Evolutionary conservation across 1,140 invertebrate genomes (phyloP), one percentile per base, ranked within the genome.

Genomic region (Samia ricini): DNA sequence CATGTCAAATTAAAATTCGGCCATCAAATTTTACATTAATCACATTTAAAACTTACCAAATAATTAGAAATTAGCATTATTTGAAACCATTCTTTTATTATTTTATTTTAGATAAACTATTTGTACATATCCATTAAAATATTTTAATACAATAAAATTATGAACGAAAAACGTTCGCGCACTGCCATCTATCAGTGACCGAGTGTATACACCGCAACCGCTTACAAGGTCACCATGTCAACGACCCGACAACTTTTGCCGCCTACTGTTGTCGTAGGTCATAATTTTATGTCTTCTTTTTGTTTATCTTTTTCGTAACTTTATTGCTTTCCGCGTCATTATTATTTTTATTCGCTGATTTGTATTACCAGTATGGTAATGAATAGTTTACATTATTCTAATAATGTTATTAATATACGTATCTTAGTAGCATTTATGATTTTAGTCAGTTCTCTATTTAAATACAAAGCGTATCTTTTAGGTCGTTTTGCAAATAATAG

Each of bases 241-340:
- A 88, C 73, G 88, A 88, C 84, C 88, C 77, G 76, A 74, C 84
- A 85, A 90, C 85, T 90, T 90, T 88, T 86, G 84, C 85, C 84
- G 83, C 81, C 85, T 79, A 83, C 79, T 86, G 84, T 90, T 90
- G 88, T 83, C 88, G 88, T 90, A 90, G 88, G 88, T 90, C 88
- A 90, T 90, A 85, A 90, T 90, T 90, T 90, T 90, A 90, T 90
- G 84, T 83, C 83, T 90, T 86, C 85, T 90, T 90, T 90, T 90
- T 89, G 85, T 90, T 90, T 90, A 90, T 88, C 82, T 88, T 90
- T 59, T 88, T 86, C 85, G 82, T 75, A 88, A 88, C 81, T 85
- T 88, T 87, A 88, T 84, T 79, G 76, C 79, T 77, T 75, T 63
- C 77, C 72, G 79, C 73, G 77, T 80, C 79, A 86, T 86, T 74